phyloP scores from a whole-genome alignment of 2,888 invertebrate genomes.

The Rhingia campestris region DNA sequence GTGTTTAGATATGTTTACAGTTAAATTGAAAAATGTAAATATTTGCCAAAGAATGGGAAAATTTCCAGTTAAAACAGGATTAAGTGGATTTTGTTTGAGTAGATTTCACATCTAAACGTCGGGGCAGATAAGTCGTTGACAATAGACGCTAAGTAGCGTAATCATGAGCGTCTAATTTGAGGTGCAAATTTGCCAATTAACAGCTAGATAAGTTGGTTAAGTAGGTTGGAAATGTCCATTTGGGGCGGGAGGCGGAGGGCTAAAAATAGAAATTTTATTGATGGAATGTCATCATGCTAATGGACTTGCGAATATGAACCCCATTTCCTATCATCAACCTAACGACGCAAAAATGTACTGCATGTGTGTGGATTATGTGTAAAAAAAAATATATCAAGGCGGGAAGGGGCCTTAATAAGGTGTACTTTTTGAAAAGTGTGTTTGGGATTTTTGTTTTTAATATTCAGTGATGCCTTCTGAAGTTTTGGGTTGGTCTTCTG shows the following conservation, averaged over 20 bases:
- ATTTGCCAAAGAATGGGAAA: constrained; percentile 22
- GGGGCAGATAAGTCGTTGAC: neutral
- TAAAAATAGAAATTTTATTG: neutral
- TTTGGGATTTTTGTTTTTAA: too few species aligned
- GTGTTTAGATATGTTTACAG: neutral
- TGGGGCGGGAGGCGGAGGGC: too few species aligned
- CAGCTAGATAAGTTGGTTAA: constrained; percentile 7
- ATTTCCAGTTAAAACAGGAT: constrained; percentile 34
- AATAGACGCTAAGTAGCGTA: constrained; percentile 13
- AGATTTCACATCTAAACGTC: neutral
- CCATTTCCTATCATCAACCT: neutral
- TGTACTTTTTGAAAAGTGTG: too few species aligned
- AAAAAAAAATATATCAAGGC: neutral
- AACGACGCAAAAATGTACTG: neutral
- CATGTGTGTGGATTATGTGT: neutral
- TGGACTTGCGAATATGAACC: constrained; percentile 17
- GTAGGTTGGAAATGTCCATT: neutral
- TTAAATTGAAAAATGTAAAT: constrained; percentile 14
- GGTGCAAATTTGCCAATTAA: constrained; percentile 52
- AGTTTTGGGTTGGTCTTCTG: too few species aligned
- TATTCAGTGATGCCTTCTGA: too few species aligned
- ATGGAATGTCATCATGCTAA: constrained; percentile 8
- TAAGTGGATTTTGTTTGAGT: neutral
- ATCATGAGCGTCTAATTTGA: constrained; percentile 2
- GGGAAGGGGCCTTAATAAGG: too few species aligned